These are phyloP conservation scores for Aplysina aerophoba DNA, from an alignment of 37 sponge, comb jelly and placozoan species.

Conservation along the genomic window DNA sequence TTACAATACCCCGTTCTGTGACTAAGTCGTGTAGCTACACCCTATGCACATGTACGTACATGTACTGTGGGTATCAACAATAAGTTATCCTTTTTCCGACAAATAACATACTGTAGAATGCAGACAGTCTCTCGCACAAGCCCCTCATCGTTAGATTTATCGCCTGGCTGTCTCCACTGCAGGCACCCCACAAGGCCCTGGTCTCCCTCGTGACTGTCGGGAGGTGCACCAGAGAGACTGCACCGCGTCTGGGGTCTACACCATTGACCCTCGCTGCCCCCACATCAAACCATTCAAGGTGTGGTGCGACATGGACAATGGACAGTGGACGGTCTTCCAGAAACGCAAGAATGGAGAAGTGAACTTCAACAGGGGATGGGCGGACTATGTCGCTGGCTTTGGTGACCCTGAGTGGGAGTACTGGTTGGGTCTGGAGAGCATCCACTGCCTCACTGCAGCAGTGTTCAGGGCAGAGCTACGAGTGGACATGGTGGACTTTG, in stretches of 20 bases:
- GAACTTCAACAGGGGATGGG: constrained; percentile 15
- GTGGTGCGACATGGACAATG: constrained; percentile 24
- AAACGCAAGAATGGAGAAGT: background rate
- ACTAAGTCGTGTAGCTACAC: no score
- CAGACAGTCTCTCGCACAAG: no score
- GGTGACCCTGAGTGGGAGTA: constrained; percentile 10
- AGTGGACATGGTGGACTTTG: constrained; percentile 6
- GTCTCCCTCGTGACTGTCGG: background rate
- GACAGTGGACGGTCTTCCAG: constrained; percentile 31
- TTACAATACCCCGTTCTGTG: no score
- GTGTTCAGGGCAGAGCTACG: constrained; percentile 17
- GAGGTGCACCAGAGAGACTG: constrained; percentile 19
- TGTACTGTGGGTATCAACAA: no score
- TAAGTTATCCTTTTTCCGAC: no score
- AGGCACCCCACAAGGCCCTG: constrained; percentile 7
- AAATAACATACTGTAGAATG: no score
- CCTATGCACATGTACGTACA: no score
- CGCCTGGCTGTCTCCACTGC: background rate
- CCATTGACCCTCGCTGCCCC: constrained; percentile 3
- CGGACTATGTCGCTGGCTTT: constrained; percentile 10
- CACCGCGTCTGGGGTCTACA: constrained; percentile 22
- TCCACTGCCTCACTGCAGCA: constrained; percentile 13
- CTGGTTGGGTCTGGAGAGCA: constrained; percentile 12
- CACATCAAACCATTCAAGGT: constrained; percentile 7
- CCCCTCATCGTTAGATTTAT: no score